Conservation (phyloP, 2,113 vertebrate genomes). For the Cynoglossus semilaevis region DNA sequence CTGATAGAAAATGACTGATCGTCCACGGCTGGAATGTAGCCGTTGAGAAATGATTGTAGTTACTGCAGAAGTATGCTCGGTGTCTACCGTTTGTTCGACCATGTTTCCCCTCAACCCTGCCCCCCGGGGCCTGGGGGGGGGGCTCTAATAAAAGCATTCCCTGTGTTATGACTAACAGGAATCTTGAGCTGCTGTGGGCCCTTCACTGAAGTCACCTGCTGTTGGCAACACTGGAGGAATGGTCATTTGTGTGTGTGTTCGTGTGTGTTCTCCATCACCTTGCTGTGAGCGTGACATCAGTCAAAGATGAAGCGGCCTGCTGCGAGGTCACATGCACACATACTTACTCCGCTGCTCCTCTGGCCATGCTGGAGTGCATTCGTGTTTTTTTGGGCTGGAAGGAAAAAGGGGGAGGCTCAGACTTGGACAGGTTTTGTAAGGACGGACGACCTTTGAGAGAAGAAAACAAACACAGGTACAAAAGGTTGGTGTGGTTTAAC, state of each 20-base stretch:
- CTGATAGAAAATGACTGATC: no score
- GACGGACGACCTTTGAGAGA: no score
- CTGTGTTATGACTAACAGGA: no score
- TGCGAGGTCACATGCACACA: slow-evolving; percentile 40
- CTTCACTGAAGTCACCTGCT: slow-evolving; percentile 38
- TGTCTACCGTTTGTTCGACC: slow-evolving; percentile 3
- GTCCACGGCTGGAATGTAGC: no score
- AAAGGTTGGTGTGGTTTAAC: slow-evolving; percentile 24
- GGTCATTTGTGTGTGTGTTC: slow-evolving; percentile 23
- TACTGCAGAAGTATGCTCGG: slow-evolving; percentile 2
- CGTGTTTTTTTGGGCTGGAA: slow-evolving; percentile 14
- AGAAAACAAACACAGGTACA: slow-evolving; percentile 25
- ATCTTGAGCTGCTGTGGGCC: slow-evolving; percentile 53
- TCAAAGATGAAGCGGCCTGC: slow-evolving; percentile 24
- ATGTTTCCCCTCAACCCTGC: slow-evolving; percentile 1
- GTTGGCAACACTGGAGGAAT: slow-evolving; percentile 50
- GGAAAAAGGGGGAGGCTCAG: slow-evolving; percentile 25
- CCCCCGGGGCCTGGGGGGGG: slow-evolving; percentile 7
- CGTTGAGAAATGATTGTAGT: no score
- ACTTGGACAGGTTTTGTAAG: slow-evolving; percentile 8
- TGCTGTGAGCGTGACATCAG: slow-evolving; percentile 47
- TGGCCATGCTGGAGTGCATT: slow-evolving; percentile 23
- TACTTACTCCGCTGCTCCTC: slow-evolving; percentile 25
- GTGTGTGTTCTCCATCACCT: slow-evolving; percentile 43
- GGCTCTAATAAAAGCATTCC: no score